A percentile compares a stretch with the other conserved stretches of the same genome.
Evolutionary conservation across 2,113 vertebrate genomes (phyloP).

Genomic region (Lipotes vexillifer): DNA sequence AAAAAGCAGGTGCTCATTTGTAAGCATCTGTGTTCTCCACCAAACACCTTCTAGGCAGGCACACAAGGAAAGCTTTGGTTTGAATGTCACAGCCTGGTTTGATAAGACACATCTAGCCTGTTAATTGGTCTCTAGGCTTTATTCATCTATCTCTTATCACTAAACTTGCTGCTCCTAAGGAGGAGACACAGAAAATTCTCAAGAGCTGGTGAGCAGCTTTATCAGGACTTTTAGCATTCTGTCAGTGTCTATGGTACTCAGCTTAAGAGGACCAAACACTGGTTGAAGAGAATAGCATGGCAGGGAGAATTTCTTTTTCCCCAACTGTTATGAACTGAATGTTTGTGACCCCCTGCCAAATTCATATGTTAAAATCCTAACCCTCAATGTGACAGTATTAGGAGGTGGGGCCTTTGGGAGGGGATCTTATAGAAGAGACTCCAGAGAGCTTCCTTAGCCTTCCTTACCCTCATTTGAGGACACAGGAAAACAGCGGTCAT

Average conservation of each 20-base stretch:
- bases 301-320: neutral
- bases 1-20: neutral
- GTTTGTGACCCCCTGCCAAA: neutral
- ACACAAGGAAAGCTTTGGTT: slow-evolving; percentile 42
- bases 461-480: neutral
- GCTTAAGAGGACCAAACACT: neutral
- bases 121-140: slow-evolving; percentile 62
- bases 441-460: neutral
- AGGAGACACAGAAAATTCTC: neutral
- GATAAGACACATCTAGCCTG: slow-evolving; percentile 21
- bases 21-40: neutral
- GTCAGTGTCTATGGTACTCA: no score
- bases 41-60: slow-evolving; percentile 2
- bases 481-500: neutral
- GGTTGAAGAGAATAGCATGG: neutral
- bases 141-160: slow-evolving; percentile 40
- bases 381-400: neutral
- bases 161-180: slow-evolving; percentile 37
- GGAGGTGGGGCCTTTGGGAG: neutral
- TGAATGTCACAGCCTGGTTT: slow-evolving; percentile 52
- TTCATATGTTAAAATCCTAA: neutral
- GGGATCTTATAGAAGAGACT: neutral
- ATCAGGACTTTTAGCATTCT: neutral
- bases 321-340: neutral
- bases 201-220: neutral